These are phyloP conservation scores for Agrotis ipsilon DNA, from an alignment of 2,888 invertebrate species.

Conservation along the genomic window DNA sequence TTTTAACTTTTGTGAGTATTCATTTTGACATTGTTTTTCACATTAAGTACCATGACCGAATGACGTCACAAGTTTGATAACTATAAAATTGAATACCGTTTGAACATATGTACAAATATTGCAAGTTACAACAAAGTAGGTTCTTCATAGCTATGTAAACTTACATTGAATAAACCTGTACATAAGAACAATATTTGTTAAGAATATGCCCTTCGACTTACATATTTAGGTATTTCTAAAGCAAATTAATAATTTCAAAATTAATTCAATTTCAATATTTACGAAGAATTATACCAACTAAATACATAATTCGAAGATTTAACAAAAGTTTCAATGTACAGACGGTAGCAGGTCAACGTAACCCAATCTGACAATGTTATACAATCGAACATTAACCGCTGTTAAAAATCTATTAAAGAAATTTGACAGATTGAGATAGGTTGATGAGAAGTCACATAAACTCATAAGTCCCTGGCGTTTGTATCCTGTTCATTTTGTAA, in stretches of 20 bases:
- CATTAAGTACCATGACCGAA: conserved; percentile 18
- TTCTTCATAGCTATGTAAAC: conserved; percentile 31
- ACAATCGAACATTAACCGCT: too few species aligned
- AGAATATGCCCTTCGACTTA: conserved; percentile 30
- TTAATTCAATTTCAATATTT: too few species aligned
- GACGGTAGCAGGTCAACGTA: too few species aligned
- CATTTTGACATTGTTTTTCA: conserved; percentile 44
- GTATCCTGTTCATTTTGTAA: neutral
- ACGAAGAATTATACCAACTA: too few species aligned
- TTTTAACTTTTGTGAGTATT: conserved; percentile 18
- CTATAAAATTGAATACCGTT: conserved; percentile 34
- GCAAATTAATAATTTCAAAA: neutral
- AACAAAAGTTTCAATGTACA: too few species aligned
- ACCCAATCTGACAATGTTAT: too few species aligned
- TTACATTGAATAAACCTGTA: conserved; percentile 27
- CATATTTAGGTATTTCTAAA: neutral
- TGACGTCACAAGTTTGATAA: conserved; percentile 43
- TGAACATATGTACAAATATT: conserved; percentile 59
- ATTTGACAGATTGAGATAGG: too few species aligned
- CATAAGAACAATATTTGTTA: conserved; percentile 12
- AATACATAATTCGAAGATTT: neutral
- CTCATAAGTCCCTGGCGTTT: too few species aligned
- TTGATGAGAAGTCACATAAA: too few species aligned
- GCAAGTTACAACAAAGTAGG: conserved; percentile 17
- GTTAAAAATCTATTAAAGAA: too few species aligned